Evolutionary conservation across 2,888 invertebrate genomes (phyloP), one percentile per base, ranked within the genome.

Genomic region (Morpho helenor): DNA sequence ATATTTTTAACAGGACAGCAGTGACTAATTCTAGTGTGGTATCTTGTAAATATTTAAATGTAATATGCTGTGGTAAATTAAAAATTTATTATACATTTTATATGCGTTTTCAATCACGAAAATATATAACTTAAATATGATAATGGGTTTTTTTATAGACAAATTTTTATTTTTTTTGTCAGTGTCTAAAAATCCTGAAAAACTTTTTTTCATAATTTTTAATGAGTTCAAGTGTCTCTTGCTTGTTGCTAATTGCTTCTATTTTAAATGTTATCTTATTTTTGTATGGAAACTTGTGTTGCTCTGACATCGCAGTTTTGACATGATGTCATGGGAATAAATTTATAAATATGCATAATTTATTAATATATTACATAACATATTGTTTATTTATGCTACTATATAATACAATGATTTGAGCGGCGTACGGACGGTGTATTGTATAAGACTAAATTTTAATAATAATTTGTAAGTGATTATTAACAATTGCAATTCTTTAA

Each of bases 401-500:
- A 57, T 59, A 58, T 56, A 45, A 59, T 40, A 48, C 10, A 49
- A 55, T 46, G 16, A 59, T 45, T 50, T 56, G 59, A 61, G 62
- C 62, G 59, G 56, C 59, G 48, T 56, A 57, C 61, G 60, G 59
- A 61, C 62, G 49, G 51, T 57, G 52, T 31, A 41, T 51, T 31
- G 53, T 52, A 47, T 50, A 53, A 45, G 58, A 54, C 44, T 57
- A 31, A 48, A 56, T 49, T 56, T 51, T 42, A 59, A 57, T 65
- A n/a, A n/a, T n/a, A n/a, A 61, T 63, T 60, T 64, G 45, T 63
- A 68, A 65, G 65, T 63, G 63, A 66, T 65, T 56, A 64, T 62
- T 64, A 61, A 65, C 66, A 60, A 61, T 66, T 73, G 68, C 75
- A 72, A 73, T 68, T 67, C 66, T 79, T 77, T 76, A 80, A 79